Evolutionary conservation across 2,888 invertebrate genomes (phyloP).

Genomic region (Lissonota sp.): DNA sequence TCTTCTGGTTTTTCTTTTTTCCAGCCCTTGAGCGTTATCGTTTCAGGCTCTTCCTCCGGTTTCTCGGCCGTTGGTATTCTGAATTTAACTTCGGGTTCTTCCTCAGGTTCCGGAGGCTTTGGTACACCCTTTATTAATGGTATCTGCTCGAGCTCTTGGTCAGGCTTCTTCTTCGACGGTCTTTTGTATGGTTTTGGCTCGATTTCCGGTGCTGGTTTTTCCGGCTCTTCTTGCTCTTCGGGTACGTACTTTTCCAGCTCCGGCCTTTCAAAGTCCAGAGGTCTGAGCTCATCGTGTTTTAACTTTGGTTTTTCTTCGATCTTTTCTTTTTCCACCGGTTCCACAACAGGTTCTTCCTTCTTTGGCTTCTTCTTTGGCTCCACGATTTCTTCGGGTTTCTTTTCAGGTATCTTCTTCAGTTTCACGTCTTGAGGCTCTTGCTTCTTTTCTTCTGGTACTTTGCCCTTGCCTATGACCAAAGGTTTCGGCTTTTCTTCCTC

Average conservation of each 20-base stretch:
- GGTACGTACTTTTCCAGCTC: slow-evolving; percentile 81
- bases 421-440: slow-evolving; percentile 78
- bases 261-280: slow-evolving; percentile 78
- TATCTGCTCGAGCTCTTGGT: slow-evolving; percentile 79
- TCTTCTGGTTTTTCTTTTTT: slow-evolving; percentile 77
- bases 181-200: slow-evolving; percentile 74
- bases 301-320: slow-evolving; percentile 73
- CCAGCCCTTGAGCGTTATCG: slow-evolving; percentile 80
- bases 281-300: slow-evolving; percentile 77
- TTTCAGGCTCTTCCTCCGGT: slow-evolving; percentile 80
- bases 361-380: slow-evolving; percentile 75
- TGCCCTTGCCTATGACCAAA: slow-evolving; percentile 79
- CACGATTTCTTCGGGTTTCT: slow-evolving; percentile 77
- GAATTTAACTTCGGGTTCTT: slow-evolving; percentile 83
- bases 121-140: slow-evolving; percentile 81
- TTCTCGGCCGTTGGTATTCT: slow-evolving; percentile 77
- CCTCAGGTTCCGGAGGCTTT: slow-evolving; percentile 82
- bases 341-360: slow-evolving; percentile 73
- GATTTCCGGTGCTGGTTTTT: slow-evolving; percentile 79
- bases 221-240: slow-evolving; percentile 75
- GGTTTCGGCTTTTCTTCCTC: slow-evolving; percentile 76
- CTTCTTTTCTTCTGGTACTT: slow-evolving; percentile 76
- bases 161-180: slow-evolving; percentile 76
- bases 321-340: slow-evolving; percentile 73
- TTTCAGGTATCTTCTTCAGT: slow-evolving; percentile 81